Conservation (phyloP, 64 coral and sea anemone genomes). For the Catalaphyllia jardinei region DNA sequence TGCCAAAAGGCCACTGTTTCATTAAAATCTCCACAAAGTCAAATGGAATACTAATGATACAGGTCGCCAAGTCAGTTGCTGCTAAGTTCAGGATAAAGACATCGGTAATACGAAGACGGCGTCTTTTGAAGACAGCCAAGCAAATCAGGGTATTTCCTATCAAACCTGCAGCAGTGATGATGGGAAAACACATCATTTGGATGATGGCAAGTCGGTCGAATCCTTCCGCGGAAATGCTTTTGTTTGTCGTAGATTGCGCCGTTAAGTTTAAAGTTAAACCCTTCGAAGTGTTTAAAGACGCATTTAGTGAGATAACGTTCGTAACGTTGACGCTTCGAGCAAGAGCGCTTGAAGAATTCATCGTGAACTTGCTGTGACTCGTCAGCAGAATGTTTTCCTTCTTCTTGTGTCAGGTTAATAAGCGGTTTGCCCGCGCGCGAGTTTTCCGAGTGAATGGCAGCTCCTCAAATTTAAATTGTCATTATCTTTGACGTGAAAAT, state of each 20-base stretch:
- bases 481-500: slow-evolving; percentile 30
- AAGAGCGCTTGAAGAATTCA: background rate
- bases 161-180: slow-evolving; percentile 75
- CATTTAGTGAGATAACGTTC: background rate
- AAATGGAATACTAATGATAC: slow-evolving; percentile 83
- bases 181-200: slow-evolving; percentile 74
- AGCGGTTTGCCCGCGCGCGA: background rate
- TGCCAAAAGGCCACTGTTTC: slow-evolving; percentile 77
- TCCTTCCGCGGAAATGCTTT: slow-evolving; percentile 2
- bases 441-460: background rate
- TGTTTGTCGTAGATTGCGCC: background rate
- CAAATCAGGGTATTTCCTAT: slow-evolving; percentile 82
- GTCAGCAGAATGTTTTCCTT: background rate
- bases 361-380: background rate
- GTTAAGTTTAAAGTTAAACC: background rate
- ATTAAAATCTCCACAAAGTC: slow-evolving; percentile 82
- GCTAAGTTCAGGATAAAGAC: slow-evolving; percentile 87
- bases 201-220: slow-evolving; percentile 34
- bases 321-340: background rate
- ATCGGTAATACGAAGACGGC: slow-evolving; percentile 76
- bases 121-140: slow-evolving; percentile 75
- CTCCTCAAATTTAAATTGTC: slow-evolving; percentile 38
- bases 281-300: no score
- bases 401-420: background rate
- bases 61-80: slow-evolving; percentile 73